Evolutionary conservation across 2,797 vertebrate genomes (phyloP).

Genomic region (Hippoglossus hippoglossus): DNA sequence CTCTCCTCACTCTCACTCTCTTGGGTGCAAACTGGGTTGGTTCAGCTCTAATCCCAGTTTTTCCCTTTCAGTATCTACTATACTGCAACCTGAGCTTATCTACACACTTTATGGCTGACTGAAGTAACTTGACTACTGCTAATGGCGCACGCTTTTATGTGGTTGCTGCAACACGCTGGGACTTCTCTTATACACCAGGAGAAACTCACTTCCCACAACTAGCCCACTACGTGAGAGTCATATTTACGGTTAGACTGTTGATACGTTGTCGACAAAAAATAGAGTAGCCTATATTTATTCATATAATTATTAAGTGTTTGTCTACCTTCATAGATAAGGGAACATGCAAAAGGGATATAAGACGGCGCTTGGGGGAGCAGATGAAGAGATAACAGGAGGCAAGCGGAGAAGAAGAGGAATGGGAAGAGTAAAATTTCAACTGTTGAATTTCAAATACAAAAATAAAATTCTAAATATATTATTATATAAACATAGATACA

Average conservation of each 20-base stretch:
- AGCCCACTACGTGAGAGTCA: background rate
- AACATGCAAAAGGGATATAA: too few species aligned
- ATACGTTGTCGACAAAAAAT: background rate
- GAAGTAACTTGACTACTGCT: background rate
- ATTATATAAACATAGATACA: too few species aligned
- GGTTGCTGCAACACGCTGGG: background rate
- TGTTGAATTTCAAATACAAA: background rate
- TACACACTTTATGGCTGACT: background rate
- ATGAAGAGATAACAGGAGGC: too few species aligned
- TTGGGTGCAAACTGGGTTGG: background rate
- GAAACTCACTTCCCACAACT: background rate
- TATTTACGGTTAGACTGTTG: background rate
- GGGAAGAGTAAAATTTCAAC: too few species aligned
- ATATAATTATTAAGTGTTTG: too few species aligned
- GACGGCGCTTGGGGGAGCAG: too few species aligned
- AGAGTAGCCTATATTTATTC: too few species aligned
- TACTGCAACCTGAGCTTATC: constrained; percentile 3
- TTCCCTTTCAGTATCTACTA: background rate
- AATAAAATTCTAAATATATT: background rate
- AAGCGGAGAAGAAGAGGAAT: too few species aligned
- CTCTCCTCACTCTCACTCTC: background rate
- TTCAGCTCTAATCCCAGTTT: background rate
- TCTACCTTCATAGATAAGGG: too few species aligned
- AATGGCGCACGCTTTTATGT: background rate
- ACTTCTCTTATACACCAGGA: background rate